Percentiles rank a stretch among this genome's conserved stretches.
Evolutionary conservation across 2,797 vertebrate genomes (phyloP).

Genomic region (Gobio occitaniae): DNA sequence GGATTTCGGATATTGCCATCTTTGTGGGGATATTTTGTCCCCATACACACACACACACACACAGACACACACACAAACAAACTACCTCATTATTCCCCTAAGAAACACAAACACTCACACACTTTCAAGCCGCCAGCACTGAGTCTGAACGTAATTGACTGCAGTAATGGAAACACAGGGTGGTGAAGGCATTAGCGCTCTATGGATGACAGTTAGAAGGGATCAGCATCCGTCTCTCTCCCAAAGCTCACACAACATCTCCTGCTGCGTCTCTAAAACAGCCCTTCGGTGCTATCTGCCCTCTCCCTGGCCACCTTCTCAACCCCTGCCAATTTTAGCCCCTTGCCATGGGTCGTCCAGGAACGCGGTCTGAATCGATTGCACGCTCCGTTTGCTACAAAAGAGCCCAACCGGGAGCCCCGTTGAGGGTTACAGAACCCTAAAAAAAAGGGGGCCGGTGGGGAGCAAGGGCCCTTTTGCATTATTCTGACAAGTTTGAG

Average conservation of each 20-base stretch:
- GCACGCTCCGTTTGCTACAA: slow-evolving; percentile 70
- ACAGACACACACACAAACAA: slow-evolving; percentile 20
- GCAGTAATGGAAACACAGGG: slow-evolving; percentile 28
- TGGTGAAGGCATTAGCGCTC: slow-evolving; percentile 18
- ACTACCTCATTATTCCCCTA: slow-evolving; percentile 1
- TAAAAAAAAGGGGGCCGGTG: slow-evolving; percentile 28
- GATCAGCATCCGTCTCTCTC: slow-evolving; percentile 40
- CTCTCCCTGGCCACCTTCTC: background rate
- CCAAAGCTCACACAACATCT: slow-evolving; percentile 37
- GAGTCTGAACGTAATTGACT: slow-evolving; percentile 30
- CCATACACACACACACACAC: slow-evolving; percentile 13
- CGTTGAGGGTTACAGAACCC: slow-evolving; percentile 63
- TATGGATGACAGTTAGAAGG: slow-evolving; percentile 4
- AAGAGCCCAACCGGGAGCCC: slow-evolving; percentile 59
- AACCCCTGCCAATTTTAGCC: slow-evolving; percentile 34
- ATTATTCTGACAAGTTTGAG: slow-evolving; percentile 45
- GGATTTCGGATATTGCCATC: no score
- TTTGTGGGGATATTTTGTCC: no score
- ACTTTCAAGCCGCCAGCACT: background rate
- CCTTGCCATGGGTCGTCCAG: slow-evolving; percentile 61
- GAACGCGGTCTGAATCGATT: slow-evolving; percentile 66
- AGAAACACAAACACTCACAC: background rate
- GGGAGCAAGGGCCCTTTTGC: slow-evolving; percentile 54
- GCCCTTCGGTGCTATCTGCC: slow-evolving; percentile 58
- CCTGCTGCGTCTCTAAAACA: slow-evolving; percentile 64